Evolutionary conservation across 2,113 vertebrate genomes (phyloP), one percentile per base, ranked within the genome.

Genomic region (Eulemur rufifrons): DNA sequence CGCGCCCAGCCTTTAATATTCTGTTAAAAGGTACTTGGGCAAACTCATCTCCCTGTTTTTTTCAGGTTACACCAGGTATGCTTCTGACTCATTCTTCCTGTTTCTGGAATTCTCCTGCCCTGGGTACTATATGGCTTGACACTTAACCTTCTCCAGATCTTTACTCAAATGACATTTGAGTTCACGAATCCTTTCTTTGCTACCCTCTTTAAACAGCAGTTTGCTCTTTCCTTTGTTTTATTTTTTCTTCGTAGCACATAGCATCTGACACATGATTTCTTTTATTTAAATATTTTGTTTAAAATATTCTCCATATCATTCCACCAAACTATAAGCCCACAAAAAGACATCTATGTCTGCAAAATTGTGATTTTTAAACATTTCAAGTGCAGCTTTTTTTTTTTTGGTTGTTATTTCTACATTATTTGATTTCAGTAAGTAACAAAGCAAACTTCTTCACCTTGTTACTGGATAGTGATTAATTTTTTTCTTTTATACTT

Each of bases 61-160:
- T 27, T 34, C 23, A 27, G 4, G 17, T 59, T 20, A 32, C 0
- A 52, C 1, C 32, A 76, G 15, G 2, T 4, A 0, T 77, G 13
- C 12, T 45, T 11, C 54, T 54, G 42, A 66, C 1, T 6, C 39
- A 3, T 14, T 39, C 18, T 78, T 82, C 21, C 25, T 56, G 34
- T 69, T 3, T 1, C 39, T n/a, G 12, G 8, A 85, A 59, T 54
- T 85, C 4, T 88, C 42, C 32, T 86, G 25, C 25, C 14, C 23
- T 6, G 12, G 7, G 2, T 10, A 10, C 45, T 27, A 7, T 34
- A 3, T 80, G 10, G 2, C 5, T 56, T 66, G 2, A n/a, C 18
- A 54, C 25, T n/a, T 54, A 29, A 29, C 5, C 12, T 61, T 21
- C 20, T 71, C 29, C 10, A 23, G 9, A 27, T 56, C 20, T 88